Base-by-base conservation (phyloP, 1,140 invertebrate genomes). In the Procambarus clarkii region DNA sequence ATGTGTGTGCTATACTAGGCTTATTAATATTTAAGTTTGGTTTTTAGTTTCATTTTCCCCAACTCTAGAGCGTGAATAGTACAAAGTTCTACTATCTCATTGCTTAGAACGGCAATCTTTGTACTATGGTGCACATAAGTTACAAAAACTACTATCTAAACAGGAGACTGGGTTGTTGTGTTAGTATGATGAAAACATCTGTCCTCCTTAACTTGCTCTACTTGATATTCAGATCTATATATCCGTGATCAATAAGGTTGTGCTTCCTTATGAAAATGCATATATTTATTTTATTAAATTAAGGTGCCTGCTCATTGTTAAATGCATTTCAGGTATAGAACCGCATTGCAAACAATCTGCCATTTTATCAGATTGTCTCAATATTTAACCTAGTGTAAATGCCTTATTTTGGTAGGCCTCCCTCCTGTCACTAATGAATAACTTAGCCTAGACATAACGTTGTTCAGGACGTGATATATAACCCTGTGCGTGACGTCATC, bases 251-350 rank as follows among this genome's bases (percentile, higher is more conserved):
- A 82, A 58, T 60, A 82, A 58, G 15, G 50, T 50, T 46, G 3
- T 80, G 34, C 54, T 54, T 50, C 9, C 45, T 74, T 74, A 74
- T 86, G 46, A 74, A 74, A 76, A 45, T 71, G 58, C 24, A 69
- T 86, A 54, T 77, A 46, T 9, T 76, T 50, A 44, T 76, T 86
- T 34, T 86, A 76, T 34, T 54, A 13, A 8, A 54, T 1, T 76
- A 76, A 86, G 71, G 71, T 86, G 83, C 69, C 83, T 86, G 69
- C 46, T 77, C 83, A 86, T 76, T 86, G 71, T 86, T 50, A 45
- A 86, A 58, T 86, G 83, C 46, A 44, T 86, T 86, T 86, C 69
- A 86, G 69, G 76, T 76, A 18, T 86, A 86, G 69, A 54, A 46
- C 82, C 74, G 82, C 60, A 60, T 76, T 86, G 83, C 45, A 46